Evolutionary conservation across 2,113 vertebrate genomes (phyloP), one percentile per base, ranked within the genome.

Genomic region (Thinocorus orbignyianus): DNA sequence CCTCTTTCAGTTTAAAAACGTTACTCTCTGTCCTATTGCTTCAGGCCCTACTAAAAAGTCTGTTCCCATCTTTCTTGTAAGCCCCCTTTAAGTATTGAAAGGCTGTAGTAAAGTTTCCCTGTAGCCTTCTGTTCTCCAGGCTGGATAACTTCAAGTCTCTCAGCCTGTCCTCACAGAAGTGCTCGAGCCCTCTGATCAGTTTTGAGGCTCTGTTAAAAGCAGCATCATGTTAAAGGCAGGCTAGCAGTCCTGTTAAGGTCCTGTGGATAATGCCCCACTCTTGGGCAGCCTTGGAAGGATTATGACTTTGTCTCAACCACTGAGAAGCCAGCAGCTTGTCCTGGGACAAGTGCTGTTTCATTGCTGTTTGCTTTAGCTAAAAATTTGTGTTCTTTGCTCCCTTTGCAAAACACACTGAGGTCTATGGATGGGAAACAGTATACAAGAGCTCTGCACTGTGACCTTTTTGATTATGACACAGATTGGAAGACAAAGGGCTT

Each of bases 1-100:
- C 24, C 33, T 52, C 37, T 54, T 52, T 16, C 19, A 52, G 20
- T 62, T 62, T 62, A 62, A 37, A 84, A 72, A 4, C 13, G 8
- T 52, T 37, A 20, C 13, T 11, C n/a, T 31, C 5, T 30, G 6
- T 31, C 31, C 6, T 62, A 6, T 42, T 1, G 0, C 31, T 19
- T 44, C 15, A 42, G 24, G 39, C 37, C 16, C 33, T 35, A 4
- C 31, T 62, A 62, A 57, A 37, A 69, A 16, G 4, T 44, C 15
- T 35, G 31, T 35, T 37, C 39, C 17, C 7, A 7, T 33, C 28
- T 74, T 62, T 62, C 39, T 30, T 62, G 16, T 7, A 41, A 41
- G 57, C 16, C 12, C 44, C 25, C 8, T 72, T 25, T 31, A 44
- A 25, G 39, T 44, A 64, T 2, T 54, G 58, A 25, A 22, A 44